phyloP scores from a whole-genome alignment of 2,797 vertebrate species.

The Enteromius fasciolatus region DNA sequence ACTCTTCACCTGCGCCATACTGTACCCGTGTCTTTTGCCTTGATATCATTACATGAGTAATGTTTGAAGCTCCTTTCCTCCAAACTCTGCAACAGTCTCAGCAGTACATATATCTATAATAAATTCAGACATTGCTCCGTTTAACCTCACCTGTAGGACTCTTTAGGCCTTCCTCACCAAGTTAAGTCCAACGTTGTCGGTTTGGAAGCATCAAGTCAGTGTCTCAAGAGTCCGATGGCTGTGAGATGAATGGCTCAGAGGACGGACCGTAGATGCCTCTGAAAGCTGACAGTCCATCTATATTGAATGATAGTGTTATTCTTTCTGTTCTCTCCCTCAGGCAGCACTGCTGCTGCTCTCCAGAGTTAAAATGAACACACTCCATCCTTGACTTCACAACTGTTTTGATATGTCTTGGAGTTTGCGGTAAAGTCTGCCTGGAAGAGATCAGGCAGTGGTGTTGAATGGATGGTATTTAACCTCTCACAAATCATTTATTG shows the following conservation, averaged over 20 bases:
- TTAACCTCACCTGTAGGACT: neutral
- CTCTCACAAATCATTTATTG: too few relatives aligned
- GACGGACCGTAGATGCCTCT: neutral
- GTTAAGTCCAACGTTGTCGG: neutral
- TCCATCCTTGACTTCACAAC: neutral
- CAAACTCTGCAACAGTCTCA: neutral
- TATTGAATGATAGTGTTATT: slow-evolving; percentile 12
- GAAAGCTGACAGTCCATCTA: neutral
- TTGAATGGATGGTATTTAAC: neutral
- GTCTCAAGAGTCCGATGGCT: neutral
- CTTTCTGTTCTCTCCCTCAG: slow-evolving; percentile 6
- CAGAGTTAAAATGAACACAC: neutral
- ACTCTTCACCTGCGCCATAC: too few relatives aligned
- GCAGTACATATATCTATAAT: neutral
- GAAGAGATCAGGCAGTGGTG: neutral
- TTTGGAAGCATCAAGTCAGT: neutral
- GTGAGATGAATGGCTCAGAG: neutral
- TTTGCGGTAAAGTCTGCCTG: neutral
- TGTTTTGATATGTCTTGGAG: neutral
- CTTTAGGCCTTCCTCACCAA: neutral
- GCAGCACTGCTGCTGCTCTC: neutral
- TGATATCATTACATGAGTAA: neutral
- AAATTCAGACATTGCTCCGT: neutral
- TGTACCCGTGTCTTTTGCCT: neutral
- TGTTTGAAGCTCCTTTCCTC: neutral